Percentiles rank a stretch among this genome's conserved stretches.
Conservation (phyloP, 2,113 vertebrate genomes). For the Actenoides hombroni region DNA sequence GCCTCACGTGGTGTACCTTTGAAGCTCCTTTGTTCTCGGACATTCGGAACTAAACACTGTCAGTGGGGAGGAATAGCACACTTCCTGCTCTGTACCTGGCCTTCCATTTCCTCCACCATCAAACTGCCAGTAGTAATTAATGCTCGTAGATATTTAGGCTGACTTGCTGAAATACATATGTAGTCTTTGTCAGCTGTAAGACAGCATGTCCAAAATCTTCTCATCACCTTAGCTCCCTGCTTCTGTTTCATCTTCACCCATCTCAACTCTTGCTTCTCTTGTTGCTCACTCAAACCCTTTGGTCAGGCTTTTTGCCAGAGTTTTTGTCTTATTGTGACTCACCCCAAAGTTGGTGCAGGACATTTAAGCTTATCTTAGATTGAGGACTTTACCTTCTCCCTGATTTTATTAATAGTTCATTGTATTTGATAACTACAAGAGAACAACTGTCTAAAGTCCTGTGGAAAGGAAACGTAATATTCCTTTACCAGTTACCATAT, state of each 20-base stretch:
- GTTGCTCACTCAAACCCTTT: background rate
- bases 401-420: background rate
- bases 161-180: background rate
- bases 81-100: constrained; percentile 13
- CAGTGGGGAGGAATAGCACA: background rate
- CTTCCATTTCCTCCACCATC: background rate
- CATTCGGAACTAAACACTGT: constrained; percentile 29
- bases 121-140: background rate
- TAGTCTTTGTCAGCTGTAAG: background rate
- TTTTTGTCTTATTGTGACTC: background rate
- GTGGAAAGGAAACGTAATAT: background rate
- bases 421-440: background rate
- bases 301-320: background rate
- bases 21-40: background rate
- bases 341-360: background rate
- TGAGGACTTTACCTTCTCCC: background rate
- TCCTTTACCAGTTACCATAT: background rate
- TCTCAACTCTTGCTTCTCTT: background rate
- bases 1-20: background rate
- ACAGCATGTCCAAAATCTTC: background rate
- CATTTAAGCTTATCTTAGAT: background rate
- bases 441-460: background rate
- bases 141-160: background rate
- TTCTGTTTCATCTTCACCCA: background rate
- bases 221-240: background rate